Percentiles rank a stretch among this genome's conserved stretches.
Evolutionary conservation across 2,888 invertebrate species (phyloP).

Genomic region (Hylaea fasciaria): DNA sequence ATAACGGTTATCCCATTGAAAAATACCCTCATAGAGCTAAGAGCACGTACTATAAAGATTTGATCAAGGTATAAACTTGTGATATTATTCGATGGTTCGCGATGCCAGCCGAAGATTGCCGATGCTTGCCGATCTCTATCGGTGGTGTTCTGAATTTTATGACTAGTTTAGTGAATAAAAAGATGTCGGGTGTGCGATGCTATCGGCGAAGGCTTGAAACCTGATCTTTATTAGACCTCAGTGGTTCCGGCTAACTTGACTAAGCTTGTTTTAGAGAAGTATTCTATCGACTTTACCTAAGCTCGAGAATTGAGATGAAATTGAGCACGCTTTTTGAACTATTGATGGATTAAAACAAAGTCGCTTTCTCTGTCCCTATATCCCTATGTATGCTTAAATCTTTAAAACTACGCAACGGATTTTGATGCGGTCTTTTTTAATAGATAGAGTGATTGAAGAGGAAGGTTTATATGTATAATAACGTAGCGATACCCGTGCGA

Average conservation of each 20-base stretch:
- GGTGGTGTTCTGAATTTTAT: conserved; percentile 61
- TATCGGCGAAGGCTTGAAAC: conserved; percentile 27
- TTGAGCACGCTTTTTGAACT: not conserved
- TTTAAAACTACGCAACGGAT: too few relatives aligned
- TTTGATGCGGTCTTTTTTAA: too few relatives aligned
- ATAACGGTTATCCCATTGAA: conserved; percentile 47
- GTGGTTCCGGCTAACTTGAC: conserved; percentile 15
- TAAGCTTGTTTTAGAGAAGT: conserved; percentile 12
- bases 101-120: conserved; percentile 63
- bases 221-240: conserved; percentile 23
- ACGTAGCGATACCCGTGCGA: too few relatives aligned
- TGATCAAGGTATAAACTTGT: conserved; percentile 68
- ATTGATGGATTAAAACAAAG: too few relatives aligned
- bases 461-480: too few relatives aligned
- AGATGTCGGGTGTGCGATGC: conserved; percentile 39
- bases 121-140: conserved; percentile 61
- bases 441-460: too few relatives aligned
- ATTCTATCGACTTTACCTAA: not conserved
- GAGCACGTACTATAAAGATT: conserved; percentile 54
- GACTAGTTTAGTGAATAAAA: conserved; percentile 57
- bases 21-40: conserved; percentile 52
- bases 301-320: not conserved
- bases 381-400: too few relatives aligned
- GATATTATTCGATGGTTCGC: conserved; percentile 67
- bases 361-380: too few relatives aligned